These are phyloP conservation scores for Caenorhabditis sulstoni DNA, from an alignment of 2,888 invertebrate genomes.

Conservation along the genomic window DNA sequence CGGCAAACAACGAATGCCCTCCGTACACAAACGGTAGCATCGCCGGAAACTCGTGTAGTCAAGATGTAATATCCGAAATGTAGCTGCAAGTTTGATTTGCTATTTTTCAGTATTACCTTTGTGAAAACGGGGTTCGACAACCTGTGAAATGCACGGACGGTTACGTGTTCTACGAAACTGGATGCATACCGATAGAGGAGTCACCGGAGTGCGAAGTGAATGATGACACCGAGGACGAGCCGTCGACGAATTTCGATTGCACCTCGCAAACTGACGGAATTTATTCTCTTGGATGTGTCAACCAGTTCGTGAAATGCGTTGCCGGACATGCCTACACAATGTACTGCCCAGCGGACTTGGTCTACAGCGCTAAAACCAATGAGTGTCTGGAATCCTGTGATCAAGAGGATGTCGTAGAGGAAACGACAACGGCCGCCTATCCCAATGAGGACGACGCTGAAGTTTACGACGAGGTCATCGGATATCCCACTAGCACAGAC, in stretches of 20 bases:
- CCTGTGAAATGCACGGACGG: slow-evolving; percentile 33
- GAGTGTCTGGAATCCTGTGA: slow-evolving; percentile 51
- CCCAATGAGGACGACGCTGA: slow-evolving; percentile 11
- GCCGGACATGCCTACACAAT: slow-evolving; percentile 29
- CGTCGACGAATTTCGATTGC: slow-evolving; percentile 35
- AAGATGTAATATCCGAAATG: slow-evolving; percentile 18
- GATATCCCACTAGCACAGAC: not conserved
- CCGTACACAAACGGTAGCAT: slow-evolving; percentile 43
- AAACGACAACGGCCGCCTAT: slow-evolving; percentile 2
- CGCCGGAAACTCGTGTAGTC: slow-evolving; percentile 44
- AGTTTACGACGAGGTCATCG: slow-evolving; percentile 9
- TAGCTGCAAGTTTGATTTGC: not conserved
- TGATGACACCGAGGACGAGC: slow-evolving; percentile 17
- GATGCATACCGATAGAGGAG: slow-evolving; percentile 30
- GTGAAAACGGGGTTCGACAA: slow-evolving; percentile 49
- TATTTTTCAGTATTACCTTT: slow-evolving; percentile 50
- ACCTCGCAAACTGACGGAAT: slow-evolving; percentile 25
- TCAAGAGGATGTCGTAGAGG: slow-evolving; percentile 7
- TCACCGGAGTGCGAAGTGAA: slow-evolving; percentile 47
- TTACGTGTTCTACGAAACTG: slow-evolving; percentile 37
- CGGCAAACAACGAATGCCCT: slow-evolving; percentile 24
- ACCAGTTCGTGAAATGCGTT: slow-evolving; percentile 40
- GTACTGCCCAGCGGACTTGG: slow-evolving; percentile 41
- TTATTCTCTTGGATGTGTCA: slow-evolving; percentile 25
- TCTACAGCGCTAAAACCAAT: slow-evolving; percentile 23